Evolutionary conservation across 2,797 vertebrate species (phyloP), one percentile per base, ranked within the genome.

Genomic region (Yasuhikotakia modesta): DNA sequence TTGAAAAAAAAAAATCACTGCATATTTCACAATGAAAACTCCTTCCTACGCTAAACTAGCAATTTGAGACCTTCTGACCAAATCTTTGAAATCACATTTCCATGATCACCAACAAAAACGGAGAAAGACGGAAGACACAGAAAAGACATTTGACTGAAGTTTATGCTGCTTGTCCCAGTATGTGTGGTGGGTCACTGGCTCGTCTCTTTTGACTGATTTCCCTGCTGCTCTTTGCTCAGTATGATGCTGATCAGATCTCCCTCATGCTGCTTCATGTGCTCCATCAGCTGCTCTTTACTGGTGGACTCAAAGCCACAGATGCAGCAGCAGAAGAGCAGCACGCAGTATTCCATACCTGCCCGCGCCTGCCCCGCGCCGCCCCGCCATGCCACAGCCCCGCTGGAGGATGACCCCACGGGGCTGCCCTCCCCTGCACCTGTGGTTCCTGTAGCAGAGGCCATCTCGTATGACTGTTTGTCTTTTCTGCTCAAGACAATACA

Each of bases 231-330:
- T 87, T 96, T 99, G 87, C 94, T 99, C 73, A 99, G 91, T 88
- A 99, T 98, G 89, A 98, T 98, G 91, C 94, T 99, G 89, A 99
- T 96, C 80, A 99, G 96, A 91, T 98, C 96, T 8, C 95, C 96
- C 83, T 99, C 96, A 1, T 98, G 97, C 81, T 93, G 92, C 88
- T 93, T 93, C 93, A 93, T 94, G 89, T 93, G 93, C 84, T 93
- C 92, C 90, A 93, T 91, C 81, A 99, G 94, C 22, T 94, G 94
- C 85, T 99, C 97, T 87, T 98, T 98, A 85, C 94, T 97, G 82
- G 96, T 96, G 19, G 96, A 99, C 85, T 99, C 98, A 11, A 98
- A 98, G 69, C 97, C 96, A n/a, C 98, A 99, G 88, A 99, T 96
- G 35, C 97, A 98, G 89, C 97, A 99, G 89, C 98, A 99, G 92